Percentiles rank a stretch among this genome's conserved stretches.
phyloP scores from a whole-genome alignment of 1,140 invertebrate species.

The Cotesia typhae region DNA sequence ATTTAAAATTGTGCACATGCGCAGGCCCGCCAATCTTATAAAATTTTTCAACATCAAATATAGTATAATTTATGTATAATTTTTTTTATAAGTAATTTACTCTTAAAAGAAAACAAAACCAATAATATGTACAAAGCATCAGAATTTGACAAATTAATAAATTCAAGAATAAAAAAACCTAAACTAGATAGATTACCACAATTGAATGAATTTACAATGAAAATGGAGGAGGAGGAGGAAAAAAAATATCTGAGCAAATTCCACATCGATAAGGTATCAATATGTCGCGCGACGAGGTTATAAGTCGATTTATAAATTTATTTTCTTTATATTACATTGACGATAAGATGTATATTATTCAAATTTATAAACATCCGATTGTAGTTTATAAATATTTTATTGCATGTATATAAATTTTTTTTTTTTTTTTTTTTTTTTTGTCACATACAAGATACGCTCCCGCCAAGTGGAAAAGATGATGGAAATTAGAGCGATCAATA shows the following conservation, averaged over 20 bases:
- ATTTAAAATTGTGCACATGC: too few species aligned
- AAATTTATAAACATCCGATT: background rate
- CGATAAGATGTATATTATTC: conserved; percentile 7
- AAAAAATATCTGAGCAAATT: conserved; percentile 23
- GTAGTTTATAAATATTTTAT: conserved; percentile 17
- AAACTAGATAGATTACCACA: background rate
- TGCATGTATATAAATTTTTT: background rate
- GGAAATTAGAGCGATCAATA: conserved; percentile 33
- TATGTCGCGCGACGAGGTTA: conserved; percentile 22
- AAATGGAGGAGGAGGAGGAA: background rate
- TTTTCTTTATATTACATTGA: conserved; percentile 4
- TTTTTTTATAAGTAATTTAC: too few species aligned
- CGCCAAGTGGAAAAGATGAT: conserved; percentile 36
- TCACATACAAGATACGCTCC: conserved; percentile 30
- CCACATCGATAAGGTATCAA: conserved; percentile 31
- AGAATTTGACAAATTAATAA: background rate
- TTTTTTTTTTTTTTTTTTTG: too few species aligned
- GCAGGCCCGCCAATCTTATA: too few species aligned
- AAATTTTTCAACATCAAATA: too few species aligned
- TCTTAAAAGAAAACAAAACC: too few species aligned
- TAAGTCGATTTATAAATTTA: background rate
- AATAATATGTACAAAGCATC: background rate
- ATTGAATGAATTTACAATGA: background rate
- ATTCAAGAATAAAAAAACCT: background rate
- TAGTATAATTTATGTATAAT: too few species aligned